Base-by-base conservation (phyloP, 1,140 invertebrate genomes). In the Brachionus asplanchnoidis region DNA sequence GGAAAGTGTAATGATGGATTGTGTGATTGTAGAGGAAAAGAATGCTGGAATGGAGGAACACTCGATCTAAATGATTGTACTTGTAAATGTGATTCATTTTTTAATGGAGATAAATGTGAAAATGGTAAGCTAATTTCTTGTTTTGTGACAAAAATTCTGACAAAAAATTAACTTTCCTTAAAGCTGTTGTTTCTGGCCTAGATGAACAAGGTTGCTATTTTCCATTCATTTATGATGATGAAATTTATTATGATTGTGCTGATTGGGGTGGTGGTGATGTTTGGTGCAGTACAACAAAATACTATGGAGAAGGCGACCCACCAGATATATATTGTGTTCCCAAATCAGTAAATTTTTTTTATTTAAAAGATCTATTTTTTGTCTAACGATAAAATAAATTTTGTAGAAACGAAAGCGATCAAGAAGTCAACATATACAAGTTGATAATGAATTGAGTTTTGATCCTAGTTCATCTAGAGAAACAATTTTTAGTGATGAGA, bases 31-130 rank as follows among this genome's bases (percentile, higher is more conserved):
- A 80, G 26, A 56, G 77, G 77, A 17, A 80, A n/a, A 50, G 77
- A 80, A 40, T 80, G 77, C 44, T 80, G 46, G 77, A 80, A 80
- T 80, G 77, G 77, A 17, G 77, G 77, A 8, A 80, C 26, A 17
- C 17, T 80, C 8, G 40, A 80, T 50, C 17, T 42, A 56, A 65
- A 56, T 40, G 32, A 28, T 65, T 80, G 77, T 65, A 80, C 46
- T n/a, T 80, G 77, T 65, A 40, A 17, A 32, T 80, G 77, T 65
- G 46, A 60, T 80, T 26, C 50, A 20, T 56, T 56, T 80, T 80
- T 14, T 32, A n/a, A 12, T 28, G 77, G 77, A n/a, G 44, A 50
- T 6, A 65, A 42, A 36, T 80, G 77, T 50, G 23, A 56, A 60
- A 65, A 32, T 56, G 17, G 77, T 80, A 53, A 73, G 28, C 17